Evolutionary conservation across 2,113 vertebrate species (phyloP).

Genomic region (Corynorhinus townsendii): DNA sequence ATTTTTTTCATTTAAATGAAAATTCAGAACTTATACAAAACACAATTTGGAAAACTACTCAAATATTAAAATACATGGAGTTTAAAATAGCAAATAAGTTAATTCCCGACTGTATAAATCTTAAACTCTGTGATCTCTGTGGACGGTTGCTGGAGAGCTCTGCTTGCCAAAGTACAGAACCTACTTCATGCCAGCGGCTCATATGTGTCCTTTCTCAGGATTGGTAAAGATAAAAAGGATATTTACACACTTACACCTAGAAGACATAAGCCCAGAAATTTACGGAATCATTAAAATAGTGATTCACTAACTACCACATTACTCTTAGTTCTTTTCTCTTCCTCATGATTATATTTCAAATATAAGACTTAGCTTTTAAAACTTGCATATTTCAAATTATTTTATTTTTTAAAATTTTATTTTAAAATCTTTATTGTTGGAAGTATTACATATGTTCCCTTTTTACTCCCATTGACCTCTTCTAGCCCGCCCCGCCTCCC

Average conservation of each 20-base stretch:
- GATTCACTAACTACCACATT: background rate
- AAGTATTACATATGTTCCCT: too few relatives aligned
- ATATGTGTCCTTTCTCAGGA: background rate
- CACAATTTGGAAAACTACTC: background rate
- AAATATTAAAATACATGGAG: background rate
- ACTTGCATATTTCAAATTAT: background rate
- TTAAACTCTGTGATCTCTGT: background rate
- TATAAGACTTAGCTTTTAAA: background rate
- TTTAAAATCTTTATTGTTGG: too few relatives aligned
- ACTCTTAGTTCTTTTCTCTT: background rate
- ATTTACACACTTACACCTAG: background rate
- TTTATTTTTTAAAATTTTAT: too few relatives aligned
- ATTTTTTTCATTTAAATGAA: constrained; percentile 15
- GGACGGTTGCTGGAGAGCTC: background rate
- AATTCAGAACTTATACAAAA: background rate
- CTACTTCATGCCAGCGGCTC: background rate
- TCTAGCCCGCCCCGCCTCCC: too few relatives aligned
- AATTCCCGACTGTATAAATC: background rate
- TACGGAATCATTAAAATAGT: background rate
- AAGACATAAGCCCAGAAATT: background rate
- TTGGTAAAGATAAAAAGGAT: background rate
- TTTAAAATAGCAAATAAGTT: background rate
- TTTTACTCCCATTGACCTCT: too few relatives aligned
- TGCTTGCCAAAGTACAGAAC: background rate
- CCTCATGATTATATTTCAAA: background rate